Percentiles rank a stretch among this genome's conserved stretches.
phyloP scores from a whole-genome alignment of 2,113 vertebrate genomes.

The Chloropsis hardwickii region DNA sequence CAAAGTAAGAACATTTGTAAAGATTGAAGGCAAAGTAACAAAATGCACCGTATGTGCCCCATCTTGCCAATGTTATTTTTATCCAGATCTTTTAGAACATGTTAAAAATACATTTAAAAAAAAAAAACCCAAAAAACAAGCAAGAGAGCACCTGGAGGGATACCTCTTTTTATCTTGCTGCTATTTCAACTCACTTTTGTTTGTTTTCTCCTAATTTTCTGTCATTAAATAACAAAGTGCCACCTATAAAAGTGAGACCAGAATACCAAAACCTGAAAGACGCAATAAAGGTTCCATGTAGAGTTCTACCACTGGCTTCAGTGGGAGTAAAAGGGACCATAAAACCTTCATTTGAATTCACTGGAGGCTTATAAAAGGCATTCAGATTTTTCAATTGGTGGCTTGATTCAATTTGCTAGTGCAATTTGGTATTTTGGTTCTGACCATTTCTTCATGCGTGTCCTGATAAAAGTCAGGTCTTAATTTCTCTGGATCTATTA shows the following conservation, averaged over 20 bases:
- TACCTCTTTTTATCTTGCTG: background rate
- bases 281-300: background rate
- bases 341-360: background rate
- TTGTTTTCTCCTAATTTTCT: background rate
- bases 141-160: background rate
- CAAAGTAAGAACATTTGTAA: background rate
- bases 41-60: background rate
- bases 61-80: background rate
- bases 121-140: background rate
- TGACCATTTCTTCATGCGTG: rapidly evolving
- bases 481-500: background rate
- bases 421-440: background rate
- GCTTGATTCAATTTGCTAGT: background rate
- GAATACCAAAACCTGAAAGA: background rate
- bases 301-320: background rate
- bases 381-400: background rate
- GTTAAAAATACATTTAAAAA: background rate
- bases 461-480: background rate
- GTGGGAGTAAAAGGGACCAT: background rate
- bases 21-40: background rate
- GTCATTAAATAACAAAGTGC: background rate
- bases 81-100: background rate
- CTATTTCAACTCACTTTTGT: background rate
- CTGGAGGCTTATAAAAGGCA: background rate
- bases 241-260: background rate